Percentiles rank a stretch among this genome's conserved stretches.
phyloP scores from a whole-genome alignment of 2,888 invertebrate genomes.

The Lasioglossum calceatum region DNA sequence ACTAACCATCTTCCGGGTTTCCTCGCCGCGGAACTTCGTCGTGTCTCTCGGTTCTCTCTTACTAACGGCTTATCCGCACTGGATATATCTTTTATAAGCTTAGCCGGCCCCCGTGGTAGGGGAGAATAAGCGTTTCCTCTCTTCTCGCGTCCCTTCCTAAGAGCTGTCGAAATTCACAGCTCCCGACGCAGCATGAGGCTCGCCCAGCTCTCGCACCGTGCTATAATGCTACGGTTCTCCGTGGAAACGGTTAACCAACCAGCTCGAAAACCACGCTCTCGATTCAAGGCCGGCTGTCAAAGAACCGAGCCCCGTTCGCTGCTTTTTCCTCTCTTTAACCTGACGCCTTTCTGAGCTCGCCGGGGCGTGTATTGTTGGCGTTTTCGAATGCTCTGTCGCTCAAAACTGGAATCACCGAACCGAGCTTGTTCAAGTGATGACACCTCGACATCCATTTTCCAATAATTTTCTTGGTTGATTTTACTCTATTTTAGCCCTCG shows the following conservation, averaged over 20 bases:
- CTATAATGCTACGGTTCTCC: slow-evolving; percentile 79
- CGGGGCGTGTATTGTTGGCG: neutral
- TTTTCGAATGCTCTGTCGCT: neutral
- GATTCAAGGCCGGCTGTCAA: slow-evolving; percentile 36
- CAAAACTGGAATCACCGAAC: neutral
- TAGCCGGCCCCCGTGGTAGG: slow-evolving; percentile 59
- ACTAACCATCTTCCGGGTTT: slow-evolving; percentile 56
- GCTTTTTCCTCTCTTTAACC: neutral
- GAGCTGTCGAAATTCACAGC: slow-evolving; percentile 57
- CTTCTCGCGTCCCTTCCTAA: slow-evolving; percentile 53
- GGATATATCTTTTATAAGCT: slow-evolving; percentile 82
- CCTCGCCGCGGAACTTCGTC: slow-evolving; percentile 4
- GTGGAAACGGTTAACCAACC: slow-evolving; percentile 73
- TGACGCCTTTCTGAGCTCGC: neutral
- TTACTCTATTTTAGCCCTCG: too few species aligned
- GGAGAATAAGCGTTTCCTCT: slow-evolving; percentile 27
- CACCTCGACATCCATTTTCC: neutral
- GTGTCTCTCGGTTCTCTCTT: slow-evolving; percentile 54
- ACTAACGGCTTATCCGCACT: slow-evolving; percentile 73
- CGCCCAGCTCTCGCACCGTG: slow-evolving; percentile 45
- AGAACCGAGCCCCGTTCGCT: neutral
- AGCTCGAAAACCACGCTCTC: slow-evolving; percentile 15
- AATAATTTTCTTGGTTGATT: neutral
- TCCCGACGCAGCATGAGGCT: slow-evolving; percentile 23
- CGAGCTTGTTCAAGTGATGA: neutral